Base-by-base conservation (phyloP, 2,113 vertebrate genomes). In the Isichthys henryi region DNA sequence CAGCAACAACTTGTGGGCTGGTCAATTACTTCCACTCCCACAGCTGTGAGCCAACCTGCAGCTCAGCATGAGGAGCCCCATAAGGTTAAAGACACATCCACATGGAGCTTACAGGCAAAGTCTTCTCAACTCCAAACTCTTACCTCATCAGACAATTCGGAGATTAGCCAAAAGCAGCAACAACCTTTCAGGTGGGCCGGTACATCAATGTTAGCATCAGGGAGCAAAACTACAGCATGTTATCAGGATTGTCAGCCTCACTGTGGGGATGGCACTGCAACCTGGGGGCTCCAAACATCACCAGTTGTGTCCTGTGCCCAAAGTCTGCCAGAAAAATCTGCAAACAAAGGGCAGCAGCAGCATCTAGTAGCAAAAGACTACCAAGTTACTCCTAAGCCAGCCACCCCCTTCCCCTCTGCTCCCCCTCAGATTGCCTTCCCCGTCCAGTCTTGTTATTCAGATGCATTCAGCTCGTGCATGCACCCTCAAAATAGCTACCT, bases 211-310 rank as follows among this genome's bases (percentile, higher is more conserved):
- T 35, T 92, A 1, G 88, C 92, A 31, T 93, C 94, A 89, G 93
- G 95, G 86, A 93, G 93, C 90, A 93, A 95, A 58, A 93, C 95
- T 89, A 92, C 94, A 49, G 92, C 95, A 23, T 92, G 94, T 3
- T 95, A 93, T 15, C 92, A 94, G 7, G 89, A 94, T 66, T 92
- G 93, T 77, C 92, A 91, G 48, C 95, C 95, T 85, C 58, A 92
- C 6, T 93, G 94, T 66, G 93, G 93, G 6, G 90, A 95, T 2
- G 94, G 92, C 85, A 88, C 93, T 0, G 89, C 94, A 0, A 90
- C 95, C 4, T 96, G 95, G 95, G 93, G 94, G 87, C 95, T 96
- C 93, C 95, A 95, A 90, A 93, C 90, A 39, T 91, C 91, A 58
- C 90, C 94, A 0, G 91, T 94, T 46, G 91, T 93, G 86, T 93